phyloP scores from a whole-genome alignment of 1,140 invertebrate genomes.

The Vollenhovia emeryi region DNA sequence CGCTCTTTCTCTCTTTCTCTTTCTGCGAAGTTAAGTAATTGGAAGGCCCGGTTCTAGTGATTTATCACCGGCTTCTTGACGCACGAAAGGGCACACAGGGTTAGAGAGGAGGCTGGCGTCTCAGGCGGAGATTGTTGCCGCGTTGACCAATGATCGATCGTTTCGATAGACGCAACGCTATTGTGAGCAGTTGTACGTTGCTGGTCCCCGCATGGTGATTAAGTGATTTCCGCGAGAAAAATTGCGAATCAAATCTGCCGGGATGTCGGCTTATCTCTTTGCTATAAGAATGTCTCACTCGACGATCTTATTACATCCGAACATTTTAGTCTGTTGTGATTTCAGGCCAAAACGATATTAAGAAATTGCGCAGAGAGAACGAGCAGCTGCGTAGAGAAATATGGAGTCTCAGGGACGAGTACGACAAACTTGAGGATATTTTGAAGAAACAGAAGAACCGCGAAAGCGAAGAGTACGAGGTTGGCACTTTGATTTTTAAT shows the following conservation, averaged over 20 bases:
- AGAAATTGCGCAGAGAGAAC: slow-evolving; percentile 94
- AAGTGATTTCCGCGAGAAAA: slow-evolving; percentile 69
- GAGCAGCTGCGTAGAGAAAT: slow-evolving; percentile 94
- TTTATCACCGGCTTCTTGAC: slow-evolving; percentile 74
- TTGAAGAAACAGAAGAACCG: slow-evolving; percentile 87
- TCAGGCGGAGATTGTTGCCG: slow-evolving; percentile 65
- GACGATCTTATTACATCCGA: background rate
- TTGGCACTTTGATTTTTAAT: slow-evolving; percentile 60
- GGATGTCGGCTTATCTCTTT: slow-evolving; percentile 13
- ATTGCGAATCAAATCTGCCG: slow-evolving; percentile 46
- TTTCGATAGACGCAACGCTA: slow-evolving; percentile 65
- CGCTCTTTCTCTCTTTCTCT: slow-evolving; percentile 15
- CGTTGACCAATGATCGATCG: slow-evolving; percentile 77
- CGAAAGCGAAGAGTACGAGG: slow-evolving; percentile 85
- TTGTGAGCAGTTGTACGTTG: slow-evolving; percentile 60
- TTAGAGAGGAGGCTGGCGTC: slow-evolving; percentile 45
- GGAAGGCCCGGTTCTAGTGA: slow-evolving; percentile 70
- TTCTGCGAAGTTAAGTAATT: slow-evolving; percentile 73
- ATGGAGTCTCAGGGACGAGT: slow-evolving; percentile 94
- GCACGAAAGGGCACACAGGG: slow-evolving; percentile 62
- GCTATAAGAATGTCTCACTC: background rate
- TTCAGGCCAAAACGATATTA: slow-evolving; percentile 94
- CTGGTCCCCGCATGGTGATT: slow-evolving; percentile 62
- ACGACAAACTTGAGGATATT: slow-evolving; percentile 93
- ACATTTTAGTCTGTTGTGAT: slow-evolving; percentile 62